Conservation (phyloP, 30 jellyfish, hydroid and myxozoan species). For the Pelagia noctiluca region DNA sequence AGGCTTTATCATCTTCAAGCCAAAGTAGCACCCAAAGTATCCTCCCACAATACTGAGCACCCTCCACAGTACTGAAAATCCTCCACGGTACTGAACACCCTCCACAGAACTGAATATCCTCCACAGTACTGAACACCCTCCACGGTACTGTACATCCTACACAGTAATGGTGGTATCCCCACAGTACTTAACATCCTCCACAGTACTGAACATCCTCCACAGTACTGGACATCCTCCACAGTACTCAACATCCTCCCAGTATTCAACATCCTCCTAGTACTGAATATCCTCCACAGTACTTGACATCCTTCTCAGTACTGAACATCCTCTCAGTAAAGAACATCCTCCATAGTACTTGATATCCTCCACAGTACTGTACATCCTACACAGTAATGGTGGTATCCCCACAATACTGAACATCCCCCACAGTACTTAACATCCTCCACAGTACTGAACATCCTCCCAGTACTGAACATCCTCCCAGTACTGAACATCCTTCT, state of each 20-base stretch:
- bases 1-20: not conserved
- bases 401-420: too few relatives aligned
- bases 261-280: not conserved
- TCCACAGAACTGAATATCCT: too few relatives aligned
- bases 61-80: not conserved
- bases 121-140: not conserved
- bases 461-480: too few relatives aligned
- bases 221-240: not conserved
- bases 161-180: too few relatives aligned
- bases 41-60: not conserved
- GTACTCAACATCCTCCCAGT: too few relatives aligned
- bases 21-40: not conserved
- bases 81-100: too few relatives aligned
- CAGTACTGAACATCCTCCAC: not conserved
- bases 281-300: not conserved
- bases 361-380: not conserved
- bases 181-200: not conserved
- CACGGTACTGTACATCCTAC: not conserved
- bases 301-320: not conserved
- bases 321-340: too few relatives aligned
- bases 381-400: too few relatives aligned
- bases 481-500: too few relatives aligned
- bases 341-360: not conserved
- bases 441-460: not conserved
- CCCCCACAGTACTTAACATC: not conserved